These are phyloP conservation scores for Oxycera nigricornis DNA, from an alignment of 2,888 invertebrate species.

Conservation along the genomic window DNA sequence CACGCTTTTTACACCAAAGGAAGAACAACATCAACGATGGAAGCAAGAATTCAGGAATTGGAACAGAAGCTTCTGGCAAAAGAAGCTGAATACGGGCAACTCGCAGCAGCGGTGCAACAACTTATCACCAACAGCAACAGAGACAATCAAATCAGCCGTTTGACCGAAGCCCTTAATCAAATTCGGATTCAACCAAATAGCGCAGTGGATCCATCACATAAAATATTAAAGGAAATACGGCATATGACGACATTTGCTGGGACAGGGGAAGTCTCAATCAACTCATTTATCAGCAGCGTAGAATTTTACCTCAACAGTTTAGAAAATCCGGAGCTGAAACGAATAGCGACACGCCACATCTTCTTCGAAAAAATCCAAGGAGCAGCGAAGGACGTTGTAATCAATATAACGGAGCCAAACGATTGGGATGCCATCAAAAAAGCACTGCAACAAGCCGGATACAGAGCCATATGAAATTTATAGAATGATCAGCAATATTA, in stretches of 20 bases:
- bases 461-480: constrained; percentile 6
- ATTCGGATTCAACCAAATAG: not conserved
- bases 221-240: not conserved
- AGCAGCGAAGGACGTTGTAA: not conserved
- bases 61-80: not conserved
- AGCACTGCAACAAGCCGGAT: constrained; percentile 13
- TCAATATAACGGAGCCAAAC: not conserved
- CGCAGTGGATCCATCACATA: not conserved
- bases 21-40: not conserved
- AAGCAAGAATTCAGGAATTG: constrained; percentile 1
- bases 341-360: not conserved
- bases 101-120: constrained; percentile 11
- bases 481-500: not conserved
- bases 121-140: not conserved
- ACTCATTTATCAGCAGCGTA: not conserved
- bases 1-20: not conserved
- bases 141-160: not conserved
- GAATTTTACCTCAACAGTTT: not conserved
- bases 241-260: constrained; percentile 8
- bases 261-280: constrained; percentile 4
- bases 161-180: not conserved
- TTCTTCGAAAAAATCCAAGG: constrained; percentile 9
- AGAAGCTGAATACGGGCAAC: constrained; percentile 8
- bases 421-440: constrained; percentile 4
- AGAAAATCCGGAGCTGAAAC: not conserved